phyloP scores from a whole-genome alignment of 2,113 vertebrate species.

The Trematocara zebra region DNA sequence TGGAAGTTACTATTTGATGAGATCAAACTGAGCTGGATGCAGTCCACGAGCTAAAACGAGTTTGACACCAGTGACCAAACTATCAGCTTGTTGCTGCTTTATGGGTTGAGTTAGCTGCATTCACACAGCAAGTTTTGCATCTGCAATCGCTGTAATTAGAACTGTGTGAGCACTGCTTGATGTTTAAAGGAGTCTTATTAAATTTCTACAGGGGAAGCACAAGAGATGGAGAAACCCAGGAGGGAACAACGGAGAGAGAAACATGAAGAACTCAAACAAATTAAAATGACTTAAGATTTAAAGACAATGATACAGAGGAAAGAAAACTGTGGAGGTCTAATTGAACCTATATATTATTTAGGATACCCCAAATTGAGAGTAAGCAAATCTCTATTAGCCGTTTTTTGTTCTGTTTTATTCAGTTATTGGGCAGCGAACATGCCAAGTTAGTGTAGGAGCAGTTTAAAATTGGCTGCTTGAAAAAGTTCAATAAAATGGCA shows the following conservation, averaged over 20 bases:
- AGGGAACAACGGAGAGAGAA: neutral
- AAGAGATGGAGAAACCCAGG: neutral
- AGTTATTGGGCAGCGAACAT: neutral
- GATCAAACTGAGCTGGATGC: neutral
- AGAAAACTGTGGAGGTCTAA: neutral
- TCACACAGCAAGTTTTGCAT: neutral
- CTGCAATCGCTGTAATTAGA: neutral
- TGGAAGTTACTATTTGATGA: neutral
- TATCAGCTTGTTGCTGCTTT: neutral
- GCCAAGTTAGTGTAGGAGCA: neutral
- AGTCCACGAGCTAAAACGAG: neutral
- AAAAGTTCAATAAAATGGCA: neutral
- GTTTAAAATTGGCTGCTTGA: neutral
- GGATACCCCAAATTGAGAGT: neutral
- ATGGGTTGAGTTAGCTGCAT: neutral
- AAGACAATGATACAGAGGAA: neutral
- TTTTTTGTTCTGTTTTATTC: neutral
- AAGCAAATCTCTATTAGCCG: neutral
- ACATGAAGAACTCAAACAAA: neutral
- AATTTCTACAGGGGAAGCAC: neutral
- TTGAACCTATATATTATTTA: neutral
- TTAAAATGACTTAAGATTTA: neutral
- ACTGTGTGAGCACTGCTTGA: neutral
- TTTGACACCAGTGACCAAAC: fast-evolving
- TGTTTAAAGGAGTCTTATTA: neutral